Base-by-base conservation (phyloP, 1,140 invertebrate species). In the Drosophila tristis region DNA sequence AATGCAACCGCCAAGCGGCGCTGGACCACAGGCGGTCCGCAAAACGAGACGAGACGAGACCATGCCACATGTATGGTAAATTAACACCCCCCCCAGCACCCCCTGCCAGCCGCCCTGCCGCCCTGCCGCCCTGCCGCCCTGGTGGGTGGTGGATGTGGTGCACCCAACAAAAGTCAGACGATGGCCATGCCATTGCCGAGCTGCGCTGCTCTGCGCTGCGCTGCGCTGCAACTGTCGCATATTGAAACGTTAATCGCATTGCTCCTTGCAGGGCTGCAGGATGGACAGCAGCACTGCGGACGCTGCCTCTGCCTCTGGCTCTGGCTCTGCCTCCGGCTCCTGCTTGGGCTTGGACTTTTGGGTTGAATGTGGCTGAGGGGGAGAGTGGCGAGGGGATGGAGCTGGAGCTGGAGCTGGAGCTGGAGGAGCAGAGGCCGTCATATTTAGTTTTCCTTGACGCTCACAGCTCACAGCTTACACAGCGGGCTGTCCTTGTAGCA, bases 241-340 rank as follows among this genome's bases (percentile, higher is more conserved):
- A 84, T 84, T 84, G 80, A 84, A 84, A 84, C 80, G 80, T 84
- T 84, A 84, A 84, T 84, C 80, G 80, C 80, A 84, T 75, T 78
- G 68, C 70, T 64, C 51, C 70, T 56, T 67, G 75, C 75, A 72
- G 67, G 43, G 70, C 56, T 66, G 25, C 15, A 2, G 15, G 25
- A n/a, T 35, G 45, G 26, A 56, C 35, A 39, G 11, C 35, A 39
- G 2, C 31, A 35, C 26, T 25, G 2, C 6, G 26, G 26, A 7
- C 29, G 2, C 7, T 2, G 29, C 16, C 16, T 16, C 16, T 16
- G n/a, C n/a, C n/a, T n/a, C n/a, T n/a, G n/a, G 4, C 5, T 7
- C 29, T 7, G 29, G 29, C 1, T 29, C 29, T 3, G 9, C 3
- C 3, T 35, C 9, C 3, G 31, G 11, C 11, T 39, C 1, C 11